Evolutionary conservation across 2,888 invertebrate genomes (phyloP), one percentile per base, ranked within the genome.

Genomic region (Phania funesta): DNA sequence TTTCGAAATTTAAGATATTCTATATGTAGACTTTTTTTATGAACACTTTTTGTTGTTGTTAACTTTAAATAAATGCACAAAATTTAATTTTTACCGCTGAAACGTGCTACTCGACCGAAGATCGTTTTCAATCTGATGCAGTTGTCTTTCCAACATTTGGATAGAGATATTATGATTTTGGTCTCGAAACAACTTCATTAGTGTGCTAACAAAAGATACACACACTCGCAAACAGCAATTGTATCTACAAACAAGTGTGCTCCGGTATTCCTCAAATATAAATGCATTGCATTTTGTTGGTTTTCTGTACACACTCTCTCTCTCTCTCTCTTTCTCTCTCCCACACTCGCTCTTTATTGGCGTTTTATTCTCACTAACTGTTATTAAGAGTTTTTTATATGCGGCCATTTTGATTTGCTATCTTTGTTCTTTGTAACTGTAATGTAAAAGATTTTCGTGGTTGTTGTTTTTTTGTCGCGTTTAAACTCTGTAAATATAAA

Each of bases 351-450:
- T n/a, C 29, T 58, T 46, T 20, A 35, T 58, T 67, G 11, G 26
- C 16, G 11, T 48, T 16, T 29, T 20, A 22, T 20, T 64, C 52
- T 71, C 54, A 20, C 29, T 74, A 44, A 54, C 48, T 65, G 67
- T 62, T 65, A 76, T 81, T 68, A 32, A 44, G 62, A 77, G 67
- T 74, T 79, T 84, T 86, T 81, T 79, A 56, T 85, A 81, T 84
- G 85, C 89, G 90, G 90, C 90, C 90, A 90, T 90, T 89, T 90
- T 90, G 90, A 86, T 87, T 89, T 87, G 82, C 82, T 84, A 70
- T 83, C 75, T 82, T 84, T 62, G 46, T 82, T 60, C 67, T 52
- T 41, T 64, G 32, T 56, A 50, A 62, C 56, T 38, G 64, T 64
- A 56, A 50, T 60, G 58, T 48, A 35, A 58, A 52, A 16, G 26